Evolutionary conservation across 2,113 vertebrate genomes (phyloP), one percentile per base, ranked within the genome.

Genomic region (Vombatus ursinus): DNA sequence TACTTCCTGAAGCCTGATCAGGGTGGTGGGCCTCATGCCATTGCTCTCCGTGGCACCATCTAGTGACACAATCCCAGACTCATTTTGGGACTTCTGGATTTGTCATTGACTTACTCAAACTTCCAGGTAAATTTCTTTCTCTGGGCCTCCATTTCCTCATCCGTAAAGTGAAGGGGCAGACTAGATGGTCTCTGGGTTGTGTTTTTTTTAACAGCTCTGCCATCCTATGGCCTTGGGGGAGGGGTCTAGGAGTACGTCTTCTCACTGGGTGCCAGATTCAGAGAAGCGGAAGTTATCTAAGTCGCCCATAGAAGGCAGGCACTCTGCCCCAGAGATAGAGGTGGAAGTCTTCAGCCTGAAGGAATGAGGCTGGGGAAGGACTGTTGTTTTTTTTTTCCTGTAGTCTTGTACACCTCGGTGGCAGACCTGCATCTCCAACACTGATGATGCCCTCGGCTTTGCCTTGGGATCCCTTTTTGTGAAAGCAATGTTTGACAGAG

Each of bases 381-480:
- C 92, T 25, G 24, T 50, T 50, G 52, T 10, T 51, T 11, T 51
- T 51, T 51, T 96, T 77, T 97, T 0, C 0, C 89, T 96, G 96
- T 97, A 99, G 99, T 99, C 99, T 52, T 99, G 99, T 96, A 99
- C 99, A 0, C 99, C 99, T 0, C 99, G 99, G 94, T 99, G 99
- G 99, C 99, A 99, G 98, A 99, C 99, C 28, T 99, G 99, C 94
- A 99, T 99, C 94, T 99, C 99, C 92, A 99, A 99, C 98, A 99
- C 99, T 0, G 99, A 99, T 0, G 99, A 99, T 95, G 99, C 99
- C 0, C 98, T 99, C 96, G 99, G 99, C 96, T 99, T 99, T 7
- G 99, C 99, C 1, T 97, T 99, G 84, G 99, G 99, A 6, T 99
- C 99, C 5, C 99, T 99, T 92, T 99, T 99, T 0, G 99, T 99